Evolutionary conservation across 2,113 vertebrate species (phyloP).

Genomic region (Macrotus californicus): DNA sequence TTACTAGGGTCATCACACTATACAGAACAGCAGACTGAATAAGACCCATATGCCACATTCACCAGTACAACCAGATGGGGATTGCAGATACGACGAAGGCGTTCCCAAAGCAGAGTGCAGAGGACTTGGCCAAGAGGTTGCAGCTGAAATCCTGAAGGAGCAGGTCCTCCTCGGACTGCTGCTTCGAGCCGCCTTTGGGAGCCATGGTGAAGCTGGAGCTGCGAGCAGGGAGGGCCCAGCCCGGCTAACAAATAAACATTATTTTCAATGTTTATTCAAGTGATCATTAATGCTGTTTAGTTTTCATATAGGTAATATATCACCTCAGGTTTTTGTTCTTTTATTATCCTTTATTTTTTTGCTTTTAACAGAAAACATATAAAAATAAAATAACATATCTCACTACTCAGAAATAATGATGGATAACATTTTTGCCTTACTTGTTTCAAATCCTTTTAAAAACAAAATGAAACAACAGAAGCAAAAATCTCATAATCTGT

Average conservation of each 20-base stretch:
- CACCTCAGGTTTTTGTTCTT: background rate
- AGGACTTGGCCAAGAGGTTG: conserved; percentile 96
- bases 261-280: background rate
- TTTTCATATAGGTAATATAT: background rate
- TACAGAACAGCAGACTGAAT: conserved; percentile 97
- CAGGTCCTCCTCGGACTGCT: conserved; percentile 96
- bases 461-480: background rate
- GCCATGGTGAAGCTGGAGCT: conserved; percentile 79
- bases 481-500: background rate
- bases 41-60: conserved; percentile 99
- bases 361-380: conserved; percentile 20
- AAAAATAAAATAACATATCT: conserved; percentile 5
- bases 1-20: conserved; percentile 96
- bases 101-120: conserved; percentile 96
- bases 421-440: background rate
- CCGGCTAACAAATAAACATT: no score
- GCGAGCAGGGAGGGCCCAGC: accelerated
- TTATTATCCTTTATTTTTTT: background rate
- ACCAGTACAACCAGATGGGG: conserved; percentile 98
- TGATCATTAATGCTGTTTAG: background rate
- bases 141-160: conserved; percentile 98
- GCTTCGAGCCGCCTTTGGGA: conserved; percentile 88
- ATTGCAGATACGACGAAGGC: conserved; percentile 98
- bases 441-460: conserved; percentile 6
- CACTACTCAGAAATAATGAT: background rate